Evolutionary conservation across 2,113 vertebrate genomes (phyloP).

Genomic region (Muntiacus muntjak): DNA sequence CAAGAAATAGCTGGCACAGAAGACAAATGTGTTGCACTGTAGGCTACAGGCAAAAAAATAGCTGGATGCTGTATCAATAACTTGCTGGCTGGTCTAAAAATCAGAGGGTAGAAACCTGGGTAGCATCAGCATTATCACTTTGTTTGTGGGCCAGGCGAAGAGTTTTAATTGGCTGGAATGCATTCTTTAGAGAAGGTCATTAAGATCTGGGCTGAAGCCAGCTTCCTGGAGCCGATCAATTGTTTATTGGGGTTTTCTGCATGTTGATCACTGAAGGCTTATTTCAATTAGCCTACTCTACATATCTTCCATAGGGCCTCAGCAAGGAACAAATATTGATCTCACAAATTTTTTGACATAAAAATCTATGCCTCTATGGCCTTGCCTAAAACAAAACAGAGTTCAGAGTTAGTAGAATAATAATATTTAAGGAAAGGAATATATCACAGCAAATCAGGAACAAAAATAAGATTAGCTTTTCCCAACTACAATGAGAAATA

Average conservation of each 20-base stretch:
- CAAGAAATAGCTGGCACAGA: neutral
- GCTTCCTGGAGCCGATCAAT: neutral
- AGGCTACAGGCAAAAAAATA: neutral
- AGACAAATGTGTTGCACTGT: neutral
- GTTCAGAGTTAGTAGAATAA: conserved; percentile 75
- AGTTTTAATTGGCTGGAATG: neutral
- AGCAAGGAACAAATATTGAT: conserved; percentile 33
- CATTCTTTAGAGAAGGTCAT: neutral
- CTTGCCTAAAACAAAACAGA: conserved; percentile 70
- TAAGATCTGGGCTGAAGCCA: neutral
- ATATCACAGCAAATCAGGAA: conserved; percentile 41
- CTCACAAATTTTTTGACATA: conserved; percentile 60
- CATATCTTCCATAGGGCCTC: neutral
- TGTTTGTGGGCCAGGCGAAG: neutral
- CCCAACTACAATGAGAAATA: neutral
- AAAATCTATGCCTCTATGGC: conserved; percentile 69
- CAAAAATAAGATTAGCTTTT: neutral
- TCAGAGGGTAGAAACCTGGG: neutral
- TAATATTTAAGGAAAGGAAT: conserved; percentile 71
- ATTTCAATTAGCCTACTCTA: neutral
- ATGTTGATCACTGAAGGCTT: neutral
- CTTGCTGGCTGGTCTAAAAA: neutral
- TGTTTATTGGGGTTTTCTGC: neutral
- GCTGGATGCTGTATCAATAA: neutral
- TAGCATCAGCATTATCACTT: neutral